These are phyloP conservation scores for Gymnarchus niloticus DNA, from an alignment of 2,113 vertebrate species.

Conservation along the genomic window DNA sequence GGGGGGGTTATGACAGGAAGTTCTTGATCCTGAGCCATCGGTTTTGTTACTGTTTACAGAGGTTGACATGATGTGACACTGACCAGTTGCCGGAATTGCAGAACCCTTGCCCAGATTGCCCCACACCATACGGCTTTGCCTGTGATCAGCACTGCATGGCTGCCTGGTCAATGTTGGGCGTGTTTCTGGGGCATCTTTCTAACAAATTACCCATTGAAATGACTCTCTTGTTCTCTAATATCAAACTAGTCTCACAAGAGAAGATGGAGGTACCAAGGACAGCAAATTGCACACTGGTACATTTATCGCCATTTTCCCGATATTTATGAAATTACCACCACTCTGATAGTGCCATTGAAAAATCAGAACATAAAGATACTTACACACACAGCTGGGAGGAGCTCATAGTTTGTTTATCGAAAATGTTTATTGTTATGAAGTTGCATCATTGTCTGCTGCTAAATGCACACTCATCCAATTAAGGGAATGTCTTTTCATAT, in stretches of 20 bases:
- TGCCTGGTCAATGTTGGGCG: neutral
- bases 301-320: neutral
- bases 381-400: too few relatives aligned
- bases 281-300: neutral
- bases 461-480: neutral
- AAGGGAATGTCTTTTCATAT: neutral
- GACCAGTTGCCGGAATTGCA: neutral
- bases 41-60: neutral
- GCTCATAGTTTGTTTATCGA: neutral
- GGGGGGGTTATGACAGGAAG: neutral
- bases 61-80: neutral
- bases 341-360: too few relatives aligned
- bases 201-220: neutral
- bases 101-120: neutral
- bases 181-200: constrained; percentile 1
- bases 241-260: neutral
- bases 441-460: neutral
- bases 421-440: neutral
- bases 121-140: neutral
- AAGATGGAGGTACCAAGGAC: neutral
- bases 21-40: neutral
- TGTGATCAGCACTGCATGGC: neutral
- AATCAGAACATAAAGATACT: too few relatives aligned
- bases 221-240: neutral
- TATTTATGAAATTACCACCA: neutral